Evolutionary conservation across 1,140 invertebrate species (phyloP).

Genomic region (Drosophila pseudoobscura): DNA sequence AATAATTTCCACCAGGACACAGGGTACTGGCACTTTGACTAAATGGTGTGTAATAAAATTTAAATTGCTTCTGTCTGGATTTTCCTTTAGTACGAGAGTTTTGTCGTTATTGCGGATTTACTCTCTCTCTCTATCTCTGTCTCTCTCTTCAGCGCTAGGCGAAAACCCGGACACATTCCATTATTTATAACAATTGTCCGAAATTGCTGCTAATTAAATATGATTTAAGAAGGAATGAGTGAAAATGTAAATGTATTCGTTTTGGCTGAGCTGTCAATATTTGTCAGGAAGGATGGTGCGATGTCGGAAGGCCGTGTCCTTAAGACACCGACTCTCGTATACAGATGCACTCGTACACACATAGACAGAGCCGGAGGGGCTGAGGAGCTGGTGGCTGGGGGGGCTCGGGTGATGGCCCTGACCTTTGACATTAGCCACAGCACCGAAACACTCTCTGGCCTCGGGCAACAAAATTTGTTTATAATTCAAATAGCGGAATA

Average conservation of each 20-base stretch:
- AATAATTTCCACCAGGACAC: slow-evolving; percentile 60
- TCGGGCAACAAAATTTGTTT: slow-evolving; percentile 74
- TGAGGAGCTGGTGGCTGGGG: slow-evolving; percentile 2
- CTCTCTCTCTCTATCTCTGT: neutral
- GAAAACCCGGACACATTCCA: neutral
- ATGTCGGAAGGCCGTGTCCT: slow-evolving; percentile 44
- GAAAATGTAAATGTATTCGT: slow-evolving; percentile 20
- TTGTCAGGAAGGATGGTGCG: slow-evolving; percentile 34
- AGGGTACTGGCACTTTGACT: slow-evolving; percentile 61
- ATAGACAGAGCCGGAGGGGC: neutral
- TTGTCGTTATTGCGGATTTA: neutral
- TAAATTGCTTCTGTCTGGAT: slow-evolving; percentile 73
- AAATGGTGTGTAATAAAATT: slow-evolving; percentile 76
- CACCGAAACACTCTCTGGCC: slow-evolving; percentile 42
- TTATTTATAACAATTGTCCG: slow-evolving; percentile 47
- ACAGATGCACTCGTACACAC: neutral
- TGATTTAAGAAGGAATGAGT: slow-evolving; percentile 40
- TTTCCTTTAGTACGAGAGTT: slow-evolving; percentile 22
- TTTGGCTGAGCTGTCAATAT: slow-evolving; percentile 61
- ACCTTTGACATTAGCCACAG: slow-evolving; percentile 69
- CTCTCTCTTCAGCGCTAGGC: too few relatives aligned
- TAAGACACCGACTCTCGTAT: slow-evolving; percentile 26
- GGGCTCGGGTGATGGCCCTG: slow-evolving; percentile 42
- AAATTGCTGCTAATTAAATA: slow-evolving; percentile 71
- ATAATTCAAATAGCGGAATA: slow-evolving; percentile 67